A percentile compares a stretch with the other conserved stretches of the same genome.
phyloP scores from a whole-genome alignment of 2,888 invertebrate genomes.

The Drosophila mulleri region DNA sequence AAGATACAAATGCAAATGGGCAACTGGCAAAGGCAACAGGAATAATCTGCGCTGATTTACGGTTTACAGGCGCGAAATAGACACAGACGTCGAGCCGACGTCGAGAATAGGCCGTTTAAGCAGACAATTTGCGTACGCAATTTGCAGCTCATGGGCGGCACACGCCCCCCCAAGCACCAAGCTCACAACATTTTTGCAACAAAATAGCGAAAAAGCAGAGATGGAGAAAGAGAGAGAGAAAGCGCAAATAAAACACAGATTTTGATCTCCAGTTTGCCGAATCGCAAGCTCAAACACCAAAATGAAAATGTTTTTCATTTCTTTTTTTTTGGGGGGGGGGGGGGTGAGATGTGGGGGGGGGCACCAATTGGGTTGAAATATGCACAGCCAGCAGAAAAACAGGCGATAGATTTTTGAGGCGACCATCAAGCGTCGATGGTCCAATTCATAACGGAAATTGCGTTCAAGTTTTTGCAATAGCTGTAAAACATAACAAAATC shows the following conservation, averaged over 20 bases:
- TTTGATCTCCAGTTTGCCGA: slow-evolving; percentile 59
- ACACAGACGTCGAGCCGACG: slow-evolving; percentile 49
- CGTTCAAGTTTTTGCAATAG: slow-evolving; percentile 11
- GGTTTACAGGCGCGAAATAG: slow-evolving; percentile 80
- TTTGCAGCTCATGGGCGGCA: slow-evolving; percentile 74
- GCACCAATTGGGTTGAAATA: slow-evolving; percentile 38
- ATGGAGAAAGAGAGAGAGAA: slow-evolving; percentile 12
- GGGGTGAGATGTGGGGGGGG: too few species aligned
- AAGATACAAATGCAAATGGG: slow-evolving; percentile 75
- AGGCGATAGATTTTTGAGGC: slow-evolving; percentile 21
- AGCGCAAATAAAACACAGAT: slow-evolving; percentile 68
- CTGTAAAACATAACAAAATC: not conserved
- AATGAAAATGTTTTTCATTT: slow-evolving; percentile 26
- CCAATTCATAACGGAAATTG: slow-evolving; percentile 8
- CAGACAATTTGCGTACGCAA: slow-evolving; percentile 76
- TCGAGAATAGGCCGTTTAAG: slow-evolving; percentile 30
- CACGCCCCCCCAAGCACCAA: slow-evolving; percentile 35
- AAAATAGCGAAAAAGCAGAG: slow-evolving; percentile 26
- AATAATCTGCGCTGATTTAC: slow-evolving; percentile 81
- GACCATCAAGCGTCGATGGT: slow-evolving; percentile 30
- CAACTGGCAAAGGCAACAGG: slow-evolving; percentile 47
- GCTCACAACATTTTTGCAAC: slow-evolving; percentile 52
- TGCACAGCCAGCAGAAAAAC: slow-evolving; percentile 36
- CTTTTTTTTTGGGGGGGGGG: too few species aligned
- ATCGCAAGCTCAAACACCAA: slow-evolving; percentile 55